A percentile compares a stretch with the other conserved stretches of the same genome.
Evolutionary conservation across 2,888 invertebrate genomes (phyloP).

Genomic region (Metallyticus violacea): DNA sequence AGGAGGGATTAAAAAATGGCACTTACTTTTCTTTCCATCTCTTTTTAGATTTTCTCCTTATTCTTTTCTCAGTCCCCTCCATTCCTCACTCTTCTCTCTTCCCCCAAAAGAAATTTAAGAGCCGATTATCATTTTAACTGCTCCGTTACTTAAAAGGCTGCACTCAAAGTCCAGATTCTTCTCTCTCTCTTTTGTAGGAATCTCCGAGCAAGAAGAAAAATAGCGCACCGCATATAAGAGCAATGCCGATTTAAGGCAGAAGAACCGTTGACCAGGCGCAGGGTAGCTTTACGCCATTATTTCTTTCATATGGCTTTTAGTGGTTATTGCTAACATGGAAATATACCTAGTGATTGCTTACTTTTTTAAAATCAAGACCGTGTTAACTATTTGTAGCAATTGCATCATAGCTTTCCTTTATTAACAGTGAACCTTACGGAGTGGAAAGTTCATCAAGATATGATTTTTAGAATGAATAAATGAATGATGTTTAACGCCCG

Average conservation of each 20-base stretch:
- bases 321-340: too few species aligned
- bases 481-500: too few species aligned
- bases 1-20: conserved; percentile 10
- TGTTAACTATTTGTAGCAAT: too few species aligned
- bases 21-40: conserved; percentile 6
- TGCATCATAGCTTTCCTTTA: too few species aligned
- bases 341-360: too few species aligned
- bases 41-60: conserved; percentile 1
- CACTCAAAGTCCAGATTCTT: conserved; percentile 20
- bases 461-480: too few species aligned
- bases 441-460: too few species aligned
- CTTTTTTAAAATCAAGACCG: too few species aligned
- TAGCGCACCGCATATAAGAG: conserved; percentile 23
- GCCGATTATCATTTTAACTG: conserved; percentile 47
- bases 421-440: too few species aligned
- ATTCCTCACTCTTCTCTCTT: background rate
- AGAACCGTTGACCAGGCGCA: too few species aligned
- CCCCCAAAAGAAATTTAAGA: conserved; percentile 30
- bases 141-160: conserved; percentile 44
- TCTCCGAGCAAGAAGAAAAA: conserved; percentile 41
- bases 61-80: background rate
- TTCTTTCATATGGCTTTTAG: too few species aligned
- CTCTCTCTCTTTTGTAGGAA: conserved; percentile 44
- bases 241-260: background rate
- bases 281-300: too few species aligned